phyloP scores from a whole-genome alignment of 2,797 vertebrate genomes.

The Clamator glandarius region DNA sequence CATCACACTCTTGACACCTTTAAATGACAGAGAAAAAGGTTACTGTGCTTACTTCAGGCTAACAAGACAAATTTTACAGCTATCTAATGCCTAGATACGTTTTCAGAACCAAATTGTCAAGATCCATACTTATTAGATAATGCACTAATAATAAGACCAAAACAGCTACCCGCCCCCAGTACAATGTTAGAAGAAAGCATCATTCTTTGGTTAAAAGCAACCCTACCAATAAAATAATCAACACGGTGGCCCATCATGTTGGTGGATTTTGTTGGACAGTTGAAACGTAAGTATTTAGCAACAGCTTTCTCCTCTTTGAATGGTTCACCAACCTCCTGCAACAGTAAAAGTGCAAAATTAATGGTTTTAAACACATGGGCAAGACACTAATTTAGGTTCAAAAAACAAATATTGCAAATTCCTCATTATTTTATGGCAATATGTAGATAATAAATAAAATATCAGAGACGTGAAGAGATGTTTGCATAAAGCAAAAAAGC shows the following conservation, averaged over 20 bases:
- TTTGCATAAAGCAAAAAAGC: not conserved
- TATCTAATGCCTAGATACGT: not conserved
- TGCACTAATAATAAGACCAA: not conserved
- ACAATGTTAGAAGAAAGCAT: not conserved
- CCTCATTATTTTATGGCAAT: not conserved
- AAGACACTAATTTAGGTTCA: not conserved
- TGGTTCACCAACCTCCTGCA: constrained; percentile 94
- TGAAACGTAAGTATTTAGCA: constrained; percentile 97
- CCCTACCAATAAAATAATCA: constrained; percentile 96
- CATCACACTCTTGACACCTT: not conserved
- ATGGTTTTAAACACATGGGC: not conserved
- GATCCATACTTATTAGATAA: not conserved
- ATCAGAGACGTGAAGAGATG: not conserved
- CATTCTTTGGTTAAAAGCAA: not conserved
- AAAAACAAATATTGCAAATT: not conserved
- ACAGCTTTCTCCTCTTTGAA: constrained; percentile 99
- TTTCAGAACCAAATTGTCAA: not conserved
- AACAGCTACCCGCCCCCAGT: not conserved
- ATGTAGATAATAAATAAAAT: not conserved
- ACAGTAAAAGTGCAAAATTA: constrained; percentile 50
- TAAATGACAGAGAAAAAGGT: not conserved
- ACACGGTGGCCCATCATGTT: constrained; percentile 99
- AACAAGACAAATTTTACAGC: not conserved
- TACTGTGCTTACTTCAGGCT: not conserved
- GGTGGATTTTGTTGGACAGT: constrained; percentile 97